These are phyloP conservation scores for Medauroidea extradentata DNA, from an alignment of 1,140 invertebrate species.

Conservation along the genomic window DNA sequence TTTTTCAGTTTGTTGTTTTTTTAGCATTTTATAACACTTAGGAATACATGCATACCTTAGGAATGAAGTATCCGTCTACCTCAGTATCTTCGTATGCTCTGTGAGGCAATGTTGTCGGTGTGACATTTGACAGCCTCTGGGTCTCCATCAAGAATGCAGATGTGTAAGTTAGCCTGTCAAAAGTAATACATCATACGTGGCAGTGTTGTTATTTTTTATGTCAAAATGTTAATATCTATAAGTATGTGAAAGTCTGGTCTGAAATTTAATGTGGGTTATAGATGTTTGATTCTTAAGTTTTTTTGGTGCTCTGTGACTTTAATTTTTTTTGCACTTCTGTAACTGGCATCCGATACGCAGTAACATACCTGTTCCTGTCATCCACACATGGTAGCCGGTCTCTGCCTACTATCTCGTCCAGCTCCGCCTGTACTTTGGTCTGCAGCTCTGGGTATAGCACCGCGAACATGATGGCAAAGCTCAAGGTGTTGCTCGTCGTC, in stretches of 20 bases:
- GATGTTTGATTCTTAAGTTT: too few species aligned
- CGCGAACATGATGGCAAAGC: slow-evolving; percentile 49
- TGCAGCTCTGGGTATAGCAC: slow-evolving; percentile 48
- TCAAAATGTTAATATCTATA: too few species aligned
- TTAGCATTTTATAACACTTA: too few species aligned
- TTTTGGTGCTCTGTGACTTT: too few species aligned
- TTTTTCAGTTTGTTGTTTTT: neutral
- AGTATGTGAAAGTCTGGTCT: too few species aligned
- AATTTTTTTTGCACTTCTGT: too few species aligned
- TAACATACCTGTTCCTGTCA: slow-evolving; percentile 41
- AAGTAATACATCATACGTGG: slow-evolving; percentile 11
- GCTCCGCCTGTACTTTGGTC: slow-evolving; percentile 45
- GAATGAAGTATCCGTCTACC: slow-evolving; percentile 26
- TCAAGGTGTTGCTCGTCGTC: slow-evolving; percentile 47
- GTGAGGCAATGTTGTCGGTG: slow-evolving; percentile 50
- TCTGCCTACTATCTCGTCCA: slow-evolving; percentile 46
- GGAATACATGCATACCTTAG: slow-evolving; percentile 18
- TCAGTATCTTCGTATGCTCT: slow-evolving; percentile 22
- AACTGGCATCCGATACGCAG: too few species aligned
- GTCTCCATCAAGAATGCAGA: slow-evolving; percentile 58
- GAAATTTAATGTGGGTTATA: too few species aligned
- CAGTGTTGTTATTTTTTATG: too few species aligned
- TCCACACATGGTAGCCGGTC: slow-evolving; percentile 38
- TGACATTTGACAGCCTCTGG: slow-evolving; percentile 53
- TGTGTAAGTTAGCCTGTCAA: slow-evolving; percentile 53